Conservation (phyloP, 2,888 invertebrate genomes). For the Prenolepis imparis region DNA sequence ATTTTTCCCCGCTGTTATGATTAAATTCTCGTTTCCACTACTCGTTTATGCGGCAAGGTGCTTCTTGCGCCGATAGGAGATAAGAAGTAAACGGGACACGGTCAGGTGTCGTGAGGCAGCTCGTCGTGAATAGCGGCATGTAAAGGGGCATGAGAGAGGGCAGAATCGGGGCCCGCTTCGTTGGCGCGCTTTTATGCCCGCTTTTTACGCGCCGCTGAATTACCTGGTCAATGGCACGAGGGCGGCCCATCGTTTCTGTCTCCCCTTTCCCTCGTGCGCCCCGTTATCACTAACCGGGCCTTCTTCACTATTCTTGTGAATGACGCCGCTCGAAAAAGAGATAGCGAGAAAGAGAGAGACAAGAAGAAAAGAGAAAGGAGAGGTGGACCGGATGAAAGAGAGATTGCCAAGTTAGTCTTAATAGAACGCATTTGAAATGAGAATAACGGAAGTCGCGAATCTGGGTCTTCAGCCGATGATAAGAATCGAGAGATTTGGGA, state of each 20-base stretch:
- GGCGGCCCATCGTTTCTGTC: conserved; percentile 54
- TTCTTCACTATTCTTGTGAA: conserved; percentile 28
- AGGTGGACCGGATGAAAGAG: conserved; percentile 37
- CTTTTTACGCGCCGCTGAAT: conserved; percentile 82
- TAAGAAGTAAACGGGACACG: not conserved
- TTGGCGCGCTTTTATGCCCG: conserved; percentile 63
- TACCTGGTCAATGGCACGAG: conserved; percentile 83
- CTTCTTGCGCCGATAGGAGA: not conserved
- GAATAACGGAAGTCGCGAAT: not conserved
- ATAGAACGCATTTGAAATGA: not conserved
- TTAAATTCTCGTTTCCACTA: not conserved
- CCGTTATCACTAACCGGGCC: not conserved
- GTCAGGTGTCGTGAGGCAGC: not conserved
- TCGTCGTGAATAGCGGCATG: conserved; percentile 25
- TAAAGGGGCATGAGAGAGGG: not conserved
- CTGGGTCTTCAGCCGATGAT: not conserved
- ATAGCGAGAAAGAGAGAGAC: conserved; percentile 31
- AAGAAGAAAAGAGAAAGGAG: not conserved
- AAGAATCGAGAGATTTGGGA: not conserved
- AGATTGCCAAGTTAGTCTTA: conserved; percentile 11
- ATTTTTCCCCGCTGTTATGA: not conserved
- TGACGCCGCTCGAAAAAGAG: not conserved
- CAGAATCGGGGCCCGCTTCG: conserved; percentile 46
- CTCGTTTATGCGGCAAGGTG: not conserved
- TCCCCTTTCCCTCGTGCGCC: not conserved